phyloP scores from a whole-genome alignment of 2,888 invertebrate species.

The Lasioglossum calceatum region DNA sequence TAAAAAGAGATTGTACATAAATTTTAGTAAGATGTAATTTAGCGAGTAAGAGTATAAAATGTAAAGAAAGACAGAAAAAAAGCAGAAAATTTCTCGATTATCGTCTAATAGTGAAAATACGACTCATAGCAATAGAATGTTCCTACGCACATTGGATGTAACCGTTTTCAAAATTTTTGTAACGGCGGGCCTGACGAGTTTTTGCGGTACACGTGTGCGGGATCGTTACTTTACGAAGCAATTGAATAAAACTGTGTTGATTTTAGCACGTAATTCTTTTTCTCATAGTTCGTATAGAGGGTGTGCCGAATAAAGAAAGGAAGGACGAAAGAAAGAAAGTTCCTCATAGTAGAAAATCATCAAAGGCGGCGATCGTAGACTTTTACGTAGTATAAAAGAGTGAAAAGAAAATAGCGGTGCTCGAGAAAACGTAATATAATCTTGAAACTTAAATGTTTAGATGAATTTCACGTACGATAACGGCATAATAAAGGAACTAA shows the following conservation, averaged over 20 bases:
- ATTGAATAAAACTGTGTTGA: conserved; percentile 33
- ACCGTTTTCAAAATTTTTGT: conserved; percentile 56
- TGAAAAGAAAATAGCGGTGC: conserved; percentile 49
- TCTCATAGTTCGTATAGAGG: conserved; percentile 32
- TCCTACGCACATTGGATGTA: conserved; percentile 68
- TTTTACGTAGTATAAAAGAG: conserved; percentile 43
- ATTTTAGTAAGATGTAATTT: conserved; percentile 62
- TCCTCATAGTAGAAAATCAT: conserved; percentile 55
- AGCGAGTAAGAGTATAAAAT: conserved; percentile 45
- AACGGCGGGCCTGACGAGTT: conserved; percentile 37
- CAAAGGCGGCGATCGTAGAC: conserved; percentile 39
- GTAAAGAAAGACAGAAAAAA: conserved; percentile 15
- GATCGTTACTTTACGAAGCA: conserved; percentile 29
- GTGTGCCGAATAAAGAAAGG: conserved; percentile 43
- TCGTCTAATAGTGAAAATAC: conserved; percentile 60
- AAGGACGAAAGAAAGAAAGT: conserved; percentile 20
- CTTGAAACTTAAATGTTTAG: conserved; percentile 37
- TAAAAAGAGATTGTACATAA: conserved; percentile 74
- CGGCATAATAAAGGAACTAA: conserved; percentile 36
- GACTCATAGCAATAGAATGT: conserved; percentile 73
- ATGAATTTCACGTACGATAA: conserved; percentile 35
- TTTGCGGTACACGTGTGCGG: conserved; percentile 30
- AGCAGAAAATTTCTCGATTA: conserved; percentile 65
- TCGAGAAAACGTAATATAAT: conserved; percentile 44
- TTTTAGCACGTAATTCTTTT: conserved; percentile 36